Conservation (phyloP, 2,888 invertebrate species). For the Sesia apiformis region DNA sequence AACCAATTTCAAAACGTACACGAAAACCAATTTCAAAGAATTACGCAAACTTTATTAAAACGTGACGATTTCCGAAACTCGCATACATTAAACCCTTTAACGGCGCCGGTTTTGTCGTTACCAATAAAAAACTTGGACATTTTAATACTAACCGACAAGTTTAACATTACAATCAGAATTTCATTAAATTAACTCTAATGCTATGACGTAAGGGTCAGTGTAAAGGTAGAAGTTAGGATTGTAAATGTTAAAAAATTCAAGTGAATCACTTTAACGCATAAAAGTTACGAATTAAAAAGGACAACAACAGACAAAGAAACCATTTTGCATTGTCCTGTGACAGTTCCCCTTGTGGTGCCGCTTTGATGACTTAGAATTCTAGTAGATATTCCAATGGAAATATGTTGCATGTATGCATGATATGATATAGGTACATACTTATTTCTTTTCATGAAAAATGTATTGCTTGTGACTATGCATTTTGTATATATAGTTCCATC, state of each 20-base stretch:
- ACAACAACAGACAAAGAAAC: constrained; percentile 68
- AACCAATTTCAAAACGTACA: too few species aligned
- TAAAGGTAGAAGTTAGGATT: constrained; percentile 5
- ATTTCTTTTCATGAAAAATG: too few species aligned
- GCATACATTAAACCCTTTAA: constrained; percentile 25
- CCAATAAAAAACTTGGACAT: constrained; percentile 31
- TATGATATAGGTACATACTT: not conserved
- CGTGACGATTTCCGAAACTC: constrained; percentile 24
- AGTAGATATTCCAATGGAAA: not conserved
- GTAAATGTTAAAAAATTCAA: constrained; percentile 23
- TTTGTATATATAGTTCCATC: too few species aligned
- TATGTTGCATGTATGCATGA: not conserved
- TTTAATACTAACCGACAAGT: constrained; percentile 22
- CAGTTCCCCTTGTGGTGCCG: constrained; percentile 65
- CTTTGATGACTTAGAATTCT: constrained; percentile 27
- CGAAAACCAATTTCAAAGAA: not conserved
- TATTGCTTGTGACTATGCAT: too few species aligned
- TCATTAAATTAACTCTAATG: constrained; percentile 6
- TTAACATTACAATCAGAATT: constrained; percentile 1
- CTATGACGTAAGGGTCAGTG: constrained; percentile 6
- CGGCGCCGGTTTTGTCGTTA: constrained; percentile 31
- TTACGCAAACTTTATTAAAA: not conserved
- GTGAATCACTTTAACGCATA: constrained; percentile 70
- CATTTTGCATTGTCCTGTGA: constrained; percentile 70
- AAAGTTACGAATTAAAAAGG: constrained; percentile 70